Base-by-base conservation (phyloP, 2,113 vertebrate species). In the Tragelaphus imberbis region DNA sequence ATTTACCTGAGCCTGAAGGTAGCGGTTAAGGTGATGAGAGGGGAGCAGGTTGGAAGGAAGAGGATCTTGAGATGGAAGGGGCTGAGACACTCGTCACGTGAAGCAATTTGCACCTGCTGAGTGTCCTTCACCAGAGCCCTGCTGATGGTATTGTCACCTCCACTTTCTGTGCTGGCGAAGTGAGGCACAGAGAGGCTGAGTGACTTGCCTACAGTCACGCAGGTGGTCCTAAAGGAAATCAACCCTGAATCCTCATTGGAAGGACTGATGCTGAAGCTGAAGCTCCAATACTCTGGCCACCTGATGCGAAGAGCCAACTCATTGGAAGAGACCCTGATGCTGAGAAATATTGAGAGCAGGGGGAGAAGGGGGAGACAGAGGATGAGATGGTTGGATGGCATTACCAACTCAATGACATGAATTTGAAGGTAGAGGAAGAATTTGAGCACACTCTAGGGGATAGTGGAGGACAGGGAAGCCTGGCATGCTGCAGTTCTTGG, bases 61-160 rank as follows among this genome's bases (percentile, higher is more conserved):
- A 33, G 47, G 2, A 36, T 53, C 8, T 10, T 17, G 13, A 59
- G 33, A 30, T 15, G 17, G 11, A 21, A 68, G 49, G 23, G 17
- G 4, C 59, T 1, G 27, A 27, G 17, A 9, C 0, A 3, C 51
- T 9, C 7, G 0, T 36, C 30, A 49, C 49, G 8, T 21, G 68
- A 75, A 7, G 51, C 65, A 11, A 11, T 28, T 77, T 21, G 27
- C 25, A 9, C 0, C 0, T 30, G 10, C n/a, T 6, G 1, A 1
- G 1, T 6, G 0, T 75, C 25, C 40, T 30, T 23, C 51, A 5
- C 28, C 4, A 58, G 5, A 25, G 17, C 25, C 59, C 25, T 25
- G 40, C 11, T 2, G 0, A 1, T 4, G 59, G 17, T 9, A 10
- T 11, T 44, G 10, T 21, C 14, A 58, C 7, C 40, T 49, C 12